Evolutionary conservation across 92 coral and sea anemone genomes (phyloP), one percentile per base, ranked within the genome.

Genomic region (Porites cylindrica): DNA sequence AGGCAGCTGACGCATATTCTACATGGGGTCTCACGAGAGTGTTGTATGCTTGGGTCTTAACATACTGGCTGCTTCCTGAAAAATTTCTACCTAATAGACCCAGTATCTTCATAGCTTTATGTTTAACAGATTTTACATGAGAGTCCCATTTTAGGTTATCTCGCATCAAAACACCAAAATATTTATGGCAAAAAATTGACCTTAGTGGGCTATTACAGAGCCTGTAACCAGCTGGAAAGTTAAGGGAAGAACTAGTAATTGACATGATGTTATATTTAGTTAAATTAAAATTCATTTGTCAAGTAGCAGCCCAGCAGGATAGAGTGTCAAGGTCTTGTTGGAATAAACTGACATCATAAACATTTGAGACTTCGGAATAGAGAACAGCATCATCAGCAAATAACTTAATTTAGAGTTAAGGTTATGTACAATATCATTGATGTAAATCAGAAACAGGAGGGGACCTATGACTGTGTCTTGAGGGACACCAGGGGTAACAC

Each of bases 101-200:
- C 12, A 53, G 59, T 43, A 86, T 86, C 70, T 71, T 80, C 51
- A 60, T 50, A 9, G 85, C 84, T 72, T 86, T 86, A 1, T 76
- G 8, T n/a, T 66, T 47, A 26, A 79, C 86, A 66, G 72, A 77
- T 1, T 77, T 71, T 20, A 87, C 81, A 65, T 72, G 90, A 6
- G 74, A 78, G 50, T 87, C 90, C 90, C 85, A 87, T 66, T 87
- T 47, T 2, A 87, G 77, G 78, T 71, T 77, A 43, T 87, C 79
- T 20, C 80, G 90, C 5, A 87, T 87, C 50, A 87, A 56, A 67
- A 86, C 61, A 54, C 85, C 86, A 23, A 88, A 82, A 59, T 80
- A 75, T 53, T 80, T 81, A 77, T 76, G 83, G 58, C 83, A 76
- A 7, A 53, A 23, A 38, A 72, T 38, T 0, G 76, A 23, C 14